phyloP scores from a whole-genome alignment of 2,888 invertebrate genomes.

The Rhagonycha fulva region DNA sequence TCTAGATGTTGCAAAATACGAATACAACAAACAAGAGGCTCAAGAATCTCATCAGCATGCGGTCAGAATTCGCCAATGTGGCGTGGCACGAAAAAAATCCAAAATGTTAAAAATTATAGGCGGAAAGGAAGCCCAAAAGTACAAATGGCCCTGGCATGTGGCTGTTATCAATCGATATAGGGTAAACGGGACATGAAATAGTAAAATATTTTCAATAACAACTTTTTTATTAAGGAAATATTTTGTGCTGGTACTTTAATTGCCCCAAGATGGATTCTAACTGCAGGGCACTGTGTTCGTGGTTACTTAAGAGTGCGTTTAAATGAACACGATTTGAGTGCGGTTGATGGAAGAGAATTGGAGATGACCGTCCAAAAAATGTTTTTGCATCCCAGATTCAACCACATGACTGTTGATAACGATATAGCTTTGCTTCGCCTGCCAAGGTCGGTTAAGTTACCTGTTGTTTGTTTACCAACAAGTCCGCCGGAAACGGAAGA shows the following conservation, averaged over 20 bases:
- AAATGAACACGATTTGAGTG: slow-evolving; percentile 83
- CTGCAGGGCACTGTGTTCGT: slow-evolving; percentile 86
- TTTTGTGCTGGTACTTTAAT: slow-evolving; percentile 89
- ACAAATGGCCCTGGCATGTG: slow-evolving; percentile 95
- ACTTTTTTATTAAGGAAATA: slow-evolving; percentile 66
- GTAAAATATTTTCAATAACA: neutral
- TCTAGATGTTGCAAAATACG: slow-evolving; percentile 15
- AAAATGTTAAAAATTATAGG: slow-evolving; percentile 82
- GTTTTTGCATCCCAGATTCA: slow-evolving; percentile 83
- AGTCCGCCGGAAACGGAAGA: slow-evolving; percentile 67
- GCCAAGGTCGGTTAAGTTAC: slow-evolving; percentile 51
- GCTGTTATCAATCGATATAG: slow-evolving; percentile 84
- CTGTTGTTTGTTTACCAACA: slow-evolving; percentile 76
- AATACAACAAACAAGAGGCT: slow-evolving; percentile 17
- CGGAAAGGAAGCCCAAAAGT: slow-evolving; percentile 76
- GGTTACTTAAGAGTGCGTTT: slow-evolving; percentile 78
- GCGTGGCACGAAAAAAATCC: slow-evolving; percentile 35
- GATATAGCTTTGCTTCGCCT: slow-evolving; percentile 85
- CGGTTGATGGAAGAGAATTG: slow-evolving; percentile 75
- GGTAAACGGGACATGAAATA: slow-evolving; percentile 57
- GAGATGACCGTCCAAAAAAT: slow-evolving; percentile 76
- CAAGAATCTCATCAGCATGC: slow-evolving; percentile 7
- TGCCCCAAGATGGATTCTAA: slow-evolving; percentile 81
- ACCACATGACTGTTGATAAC: slow-evolving; percentile 88
- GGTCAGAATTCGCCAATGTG: slow-evolving; percentile 10